phyloP scores from a whole-genome alignment of 2,113 vertebrate species.

The Pseudorhombus dupliciocellatus region DNA sequence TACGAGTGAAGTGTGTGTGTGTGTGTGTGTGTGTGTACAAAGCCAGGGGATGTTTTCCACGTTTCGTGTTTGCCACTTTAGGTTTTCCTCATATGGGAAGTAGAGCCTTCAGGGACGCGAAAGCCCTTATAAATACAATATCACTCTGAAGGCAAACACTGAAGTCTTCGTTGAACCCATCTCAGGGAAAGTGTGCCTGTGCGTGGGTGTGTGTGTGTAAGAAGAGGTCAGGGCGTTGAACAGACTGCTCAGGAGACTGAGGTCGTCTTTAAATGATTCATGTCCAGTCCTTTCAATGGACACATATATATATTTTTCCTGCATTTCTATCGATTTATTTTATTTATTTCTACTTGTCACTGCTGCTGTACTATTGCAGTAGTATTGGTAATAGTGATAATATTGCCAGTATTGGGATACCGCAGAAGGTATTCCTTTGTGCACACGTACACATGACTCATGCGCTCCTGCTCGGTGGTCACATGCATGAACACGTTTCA shows the following conservation, averaged over 20 bases:
- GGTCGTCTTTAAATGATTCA: too few species aligned
- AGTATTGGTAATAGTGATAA: too few species aligned
- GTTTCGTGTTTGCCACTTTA: constrained; percentile 53
- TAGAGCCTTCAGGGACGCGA: constrained; percentile 48
- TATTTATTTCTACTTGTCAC: too few species aligned
- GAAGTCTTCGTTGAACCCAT: constrained; percentile 58
- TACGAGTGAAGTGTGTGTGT: neutral
- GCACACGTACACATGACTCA: neutral
- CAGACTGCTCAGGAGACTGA: neutral
- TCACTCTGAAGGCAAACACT: constrained; percentile 57
- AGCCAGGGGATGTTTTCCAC: constrained; percentile 42
- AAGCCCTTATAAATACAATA: constrained; percentile 73
- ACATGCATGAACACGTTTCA: neutral
- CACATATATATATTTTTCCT: too few species aligned
- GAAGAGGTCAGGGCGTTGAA: constrained; percentile 7
- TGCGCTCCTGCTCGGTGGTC: neutral
- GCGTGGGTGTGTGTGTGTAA: constrained; percentile 4
- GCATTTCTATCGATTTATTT: too few species aligned
- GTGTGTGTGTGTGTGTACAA: neutral
- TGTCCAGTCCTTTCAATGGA: too few species aligned
- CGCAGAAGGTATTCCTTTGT: constrained; percentile 24
- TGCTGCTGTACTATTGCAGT: too few species aligned
- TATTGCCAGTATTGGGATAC: constrained; percentile 3
- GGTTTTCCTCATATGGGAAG: constrained; percentile 52
- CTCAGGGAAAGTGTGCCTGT: constrained; percentile 16